phyloP scores from a whole-genome alignment of 2,113 vertebrate genomes.

The Crypturellus undulatus region DNA sequence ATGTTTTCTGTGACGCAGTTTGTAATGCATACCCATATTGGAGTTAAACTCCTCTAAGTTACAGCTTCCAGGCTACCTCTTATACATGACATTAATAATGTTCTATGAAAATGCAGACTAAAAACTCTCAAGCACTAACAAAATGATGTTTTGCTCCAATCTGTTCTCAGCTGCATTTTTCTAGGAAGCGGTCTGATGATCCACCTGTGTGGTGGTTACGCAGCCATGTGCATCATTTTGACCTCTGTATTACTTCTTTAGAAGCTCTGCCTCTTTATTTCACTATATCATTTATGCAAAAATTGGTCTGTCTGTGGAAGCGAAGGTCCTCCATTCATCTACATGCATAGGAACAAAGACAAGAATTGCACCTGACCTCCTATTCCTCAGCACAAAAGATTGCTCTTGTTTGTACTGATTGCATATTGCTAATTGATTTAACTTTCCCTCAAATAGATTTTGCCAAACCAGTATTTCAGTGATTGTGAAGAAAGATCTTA shows the following conservation, averaged over 20 bases:
- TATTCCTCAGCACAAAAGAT: background rate
- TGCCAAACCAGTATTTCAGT: background rate
- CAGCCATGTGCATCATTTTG: background rate
- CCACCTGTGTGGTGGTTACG: background rate
- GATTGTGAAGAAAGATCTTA: background rate
- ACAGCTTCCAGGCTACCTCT: background rate
- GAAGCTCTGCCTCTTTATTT: background rate
- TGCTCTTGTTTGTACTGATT: background rate
- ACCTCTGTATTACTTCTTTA: background rate
- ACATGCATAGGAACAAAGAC: background rate
- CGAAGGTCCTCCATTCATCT: background rate
- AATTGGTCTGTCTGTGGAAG: background rate
- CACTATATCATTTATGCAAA: background rate
- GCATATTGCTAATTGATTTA: background rate
- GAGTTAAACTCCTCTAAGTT: background rate
- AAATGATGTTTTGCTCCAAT: fast-evolving
- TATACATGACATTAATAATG: background rate
- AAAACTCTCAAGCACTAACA: background rate
- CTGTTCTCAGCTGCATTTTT: background rate
- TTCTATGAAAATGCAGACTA: background rate
- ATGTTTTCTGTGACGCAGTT: background rate
- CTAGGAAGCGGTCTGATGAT: background rate
- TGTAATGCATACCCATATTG: background rate
- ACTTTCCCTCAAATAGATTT: background rate
- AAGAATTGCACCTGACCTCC: background rate